phyloP scores from a whole-genome alignment of 2,113 vertebrate species.

The Epinephelus moara region DNA sequence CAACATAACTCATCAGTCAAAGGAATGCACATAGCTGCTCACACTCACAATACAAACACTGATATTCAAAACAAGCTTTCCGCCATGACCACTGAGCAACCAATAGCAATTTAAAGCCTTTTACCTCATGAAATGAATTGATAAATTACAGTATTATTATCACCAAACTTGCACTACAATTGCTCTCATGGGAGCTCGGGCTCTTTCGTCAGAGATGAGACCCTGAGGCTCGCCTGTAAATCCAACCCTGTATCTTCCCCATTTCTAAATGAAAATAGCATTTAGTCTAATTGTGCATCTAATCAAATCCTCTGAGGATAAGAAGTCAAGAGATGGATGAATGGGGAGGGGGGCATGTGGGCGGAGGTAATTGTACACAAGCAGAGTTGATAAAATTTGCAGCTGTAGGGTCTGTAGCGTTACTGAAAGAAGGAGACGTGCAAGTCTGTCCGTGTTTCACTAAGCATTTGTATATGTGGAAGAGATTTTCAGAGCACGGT shows the following conservation, averaged over 20 bases:
- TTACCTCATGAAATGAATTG: constrained; percentile 10
- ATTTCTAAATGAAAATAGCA: constrained; percentile 58
- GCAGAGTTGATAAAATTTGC: constrained; percentile 46
- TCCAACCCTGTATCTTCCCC: constrained; percentile 1
- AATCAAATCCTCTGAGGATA: constrained; percentile 52
- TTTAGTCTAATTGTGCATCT: constrained; percentile 57
- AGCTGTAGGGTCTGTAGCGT: constrained; percentile 4
- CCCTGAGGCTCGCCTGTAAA: constrained; percentile 4
- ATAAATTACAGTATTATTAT: neutral
- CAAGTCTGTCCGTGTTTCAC: neutral
- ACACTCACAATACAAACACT: neutral
- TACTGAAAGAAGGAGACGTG: neutral
- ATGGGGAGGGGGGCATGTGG: constrained; percentile 13
- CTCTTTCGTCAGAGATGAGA: neutral
- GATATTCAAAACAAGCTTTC: neutral
- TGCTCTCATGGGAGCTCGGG: constrained; percentile 1
- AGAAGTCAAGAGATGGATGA: constrained; percentile 48
- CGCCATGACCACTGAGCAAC: neutral
- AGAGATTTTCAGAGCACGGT: constrained; percentile 26
- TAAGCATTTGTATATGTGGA: constrained; percentile 20
- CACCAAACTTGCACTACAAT: constrained; percentile 4
- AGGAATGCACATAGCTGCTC: neutral
- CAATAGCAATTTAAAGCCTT: neutral
- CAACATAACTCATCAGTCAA: neutral
- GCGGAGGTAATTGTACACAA: constrained; percentile 40